Conservation (phyloP, 1,140 invertebrate genomes). For the Aphelinus atriplicis region DNA sequence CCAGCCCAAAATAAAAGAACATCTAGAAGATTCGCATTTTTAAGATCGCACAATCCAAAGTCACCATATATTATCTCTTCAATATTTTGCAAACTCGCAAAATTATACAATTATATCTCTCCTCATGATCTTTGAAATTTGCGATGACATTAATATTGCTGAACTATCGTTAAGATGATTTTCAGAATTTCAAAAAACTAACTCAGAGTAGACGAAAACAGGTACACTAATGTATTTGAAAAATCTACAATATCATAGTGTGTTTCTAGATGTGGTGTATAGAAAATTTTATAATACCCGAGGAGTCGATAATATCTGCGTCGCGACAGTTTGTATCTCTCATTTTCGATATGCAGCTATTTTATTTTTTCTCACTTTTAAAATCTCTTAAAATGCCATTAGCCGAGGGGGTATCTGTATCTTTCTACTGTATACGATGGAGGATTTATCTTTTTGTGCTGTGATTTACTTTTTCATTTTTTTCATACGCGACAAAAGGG, state of each 20-base stretch:
- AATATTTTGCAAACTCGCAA: too few relatives aligned
- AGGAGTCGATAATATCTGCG: constrained; percentile 27
- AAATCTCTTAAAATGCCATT: constrained; percentile 44
- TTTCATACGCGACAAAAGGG: constrained; percentile 50
- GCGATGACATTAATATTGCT: too few relatives aligned
- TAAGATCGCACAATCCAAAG: too few relatives aligned
- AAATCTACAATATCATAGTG: constrained; percentile 21
- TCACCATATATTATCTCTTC: too few relatives aligned
- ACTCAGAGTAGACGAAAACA: background rate
- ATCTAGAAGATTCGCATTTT: too few relatives aligned
- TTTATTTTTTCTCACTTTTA: constrained; percentile 19
- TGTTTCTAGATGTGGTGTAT: constrained; percentile 25
- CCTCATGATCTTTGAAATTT: too few relatives aligned
- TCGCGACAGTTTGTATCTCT: constrained; percentile 34
- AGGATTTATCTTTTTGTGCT: constrained; percentile 51
- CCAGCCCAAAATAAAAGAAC: too few relatives aligned
- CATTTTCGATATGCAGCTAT: constrained; percentile 34
- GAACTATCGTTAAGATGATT: too few relatives aligned
- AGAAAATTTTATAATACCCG: constrained; percentile 26
- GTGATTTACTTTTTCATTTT: constrained; percentile 37
- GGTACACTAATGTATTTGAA: background rate
- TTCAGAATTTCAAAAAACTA: too few relatives aligned
- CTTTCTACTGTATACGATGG: constrained; percentile 30
- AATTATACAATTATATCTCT: too few relatives aligned
- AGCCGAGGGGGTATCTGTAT: constrained; percentile 16